Conservation (phyloP, 2,113 vertebrate species). For the Pangasianodon gigas region DNA sequence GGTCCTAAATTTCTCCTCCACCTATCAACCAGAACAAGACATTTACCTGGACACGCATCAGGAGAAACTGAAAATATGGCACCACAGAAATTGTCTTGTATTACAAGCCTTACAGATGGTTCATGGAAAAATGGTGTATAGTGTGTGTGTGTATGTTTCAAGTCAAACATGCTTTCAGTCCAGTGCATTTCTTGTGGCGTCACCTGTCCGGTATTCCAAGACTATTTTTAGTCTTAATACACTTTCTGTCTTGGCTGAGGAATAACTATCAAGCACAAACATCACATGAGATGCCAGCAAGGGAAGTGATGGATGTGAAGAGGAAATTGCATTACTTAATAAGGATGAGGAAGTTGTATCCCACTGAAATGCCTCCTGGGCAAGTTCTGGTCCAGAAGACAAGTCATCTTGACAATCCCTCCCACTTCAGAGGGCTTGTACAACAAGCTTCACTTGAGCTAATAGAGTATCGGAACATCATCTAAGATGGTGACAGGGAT, state of each 20-base stretch:
- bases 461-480: background rate
- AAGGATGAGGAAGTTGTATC: background rate
- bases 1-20: background rate
- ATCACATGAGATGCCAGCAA: background rate
- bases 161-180: background rate
- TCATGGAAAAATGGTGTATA: background rate
- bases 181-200: background rate
- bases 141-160: background rate
- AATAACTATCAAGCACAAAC: background rate
- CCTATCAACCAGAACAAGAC: background rate
- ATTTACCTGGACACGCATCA: background rate
- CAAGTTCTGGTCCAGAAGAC: background rate
- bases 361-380: background rate
- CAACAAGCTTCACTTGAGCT: background rate
- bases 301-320: background rate
- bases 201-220: background rate
- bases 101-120: background rate
- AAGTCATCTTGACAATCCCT: constrained; percentile 9
- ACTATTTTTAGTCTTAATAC: background rate
- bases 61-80: background rate
- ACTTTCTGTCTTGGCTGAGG: background rate
- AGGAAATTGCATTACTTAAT: background rate
- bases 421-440: background rate
- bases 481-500: background rate
- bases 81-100: background rate